A percentile compares a stretch with the other conserved stretches of the same genome.
Conservation (phyloP, 2,113 vertebrate species). For the Bubo scandiacus region DNA sequence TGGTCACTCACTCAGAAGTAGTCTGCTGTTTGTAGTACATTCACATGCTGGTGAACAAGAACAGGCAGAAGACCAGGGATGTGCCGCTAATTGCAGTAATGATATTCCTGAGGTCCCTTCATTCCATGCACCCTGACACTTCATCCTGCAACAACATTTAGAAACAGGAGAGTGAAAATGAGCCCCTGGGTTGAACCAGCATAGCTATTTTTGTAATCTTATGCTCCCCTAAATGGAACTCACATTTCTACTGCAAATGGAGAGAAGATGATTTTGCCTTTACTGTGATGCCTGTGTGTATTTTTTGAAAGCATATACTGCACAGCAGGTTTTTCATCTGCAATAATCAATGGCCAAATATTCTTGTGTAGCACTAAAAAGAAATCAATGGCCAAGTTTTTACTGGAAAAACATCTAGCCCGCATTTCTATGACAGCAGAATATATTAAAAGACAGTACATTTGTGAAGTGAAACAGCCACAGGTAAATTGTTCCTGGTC, state of each 20-base stretch:
- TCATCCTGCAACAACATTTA: background rate
- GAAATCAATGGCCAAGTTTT: conserved; percentile 22
- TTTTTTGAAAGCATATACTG: background rate
- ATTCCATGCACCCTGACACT: background rate
- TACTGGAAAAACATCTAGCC: background rate
- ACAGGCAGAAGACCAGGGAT: background rate
- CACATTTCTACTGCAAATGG: background rate
- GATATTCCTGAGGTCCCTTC: background rate
- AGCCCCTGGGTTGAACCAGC: background rate
- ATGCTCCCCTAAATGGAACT: background rate
- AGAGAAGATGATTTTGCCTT: background rate
- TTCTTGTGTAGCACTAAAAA: conserved; percentile 33
- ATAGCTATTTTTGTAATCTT: background rate
- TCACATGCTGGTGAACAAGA: background rate
- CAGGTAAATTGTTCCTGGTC: background rate
- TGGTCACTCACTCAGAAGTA: too few relatives aligned
- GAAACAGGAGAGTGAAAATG: background rate
- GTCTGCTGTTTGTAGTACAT: background rate
- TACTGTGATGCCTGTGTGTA: background rate
- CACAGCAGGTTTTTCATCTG: conserved; percentile 3
- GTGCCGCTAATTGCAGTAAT: background rate
- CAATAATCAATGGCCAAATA: background rate
- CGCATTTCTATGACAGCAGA: background rate
- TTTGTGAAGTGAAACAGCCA: background rate
- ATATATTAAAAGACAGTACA: background rate